Evolutionary conservation across 2,113 vertebrate genomes (phyloP), one percentile per base, ranked within the genome.

Genomic region (Rafetus swinhoei): DNA sequence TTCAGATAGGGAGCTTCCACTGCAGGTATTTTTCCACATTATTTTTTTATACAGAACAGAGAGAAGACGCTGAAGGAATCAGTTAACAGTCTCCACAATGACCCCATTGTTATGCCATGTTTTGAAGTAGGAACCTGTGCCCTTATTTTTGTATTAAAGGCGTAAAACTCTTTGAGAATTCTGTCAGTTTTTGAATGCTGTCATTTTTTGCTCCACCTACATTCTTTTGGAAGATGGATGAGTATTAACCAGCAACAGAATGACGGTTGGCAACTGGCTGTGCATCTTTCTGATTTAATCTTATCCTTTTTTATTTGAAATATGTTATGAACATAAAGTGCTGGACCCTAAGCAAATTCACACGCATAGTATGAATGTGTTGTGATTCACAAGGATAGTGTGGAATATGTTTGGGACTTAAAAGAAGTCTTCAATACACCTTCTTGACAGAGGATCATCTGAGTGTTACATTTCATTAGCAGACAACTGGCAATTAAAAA

Each of bases 101-200:
- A 79, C 74, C 90, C 27, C 89, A 5, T 54, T 94, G 81, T 97
- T 94, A 82, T 79, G 53, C 19, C 4, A 62, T 69, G 84, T 95
- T 65, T 39, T 65, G 32, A 54, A 92, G 50, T 54, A 90, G 82
- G 84, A 93, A 93, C 96, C 94, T 82, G 85, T 15, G 85, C 88
- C 91, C 79, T 85, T 29, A 16, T 86, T 94, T 87, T 10, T 55
- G 57, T 19, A 50, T 35, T 2, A 62, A 88, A 88, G 88, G 84
- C 2, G 0, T 76, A 60, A 88, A 79, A 27, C 55, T 88, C 57
- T 92, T 50, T 85, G 84, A 27, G 79, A 95, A 50, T 6, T 2
- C 39, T 91, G 81, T 52, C 4, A 65, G 81, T 95, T 96, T 97
- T 91, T 89, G n/a, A 59, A 4, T n/a, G 65, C 80, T 95, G 85